Conservation (phyloP, 2,797 vertebrate species). For the Petrocephalus schoutedeni region DNA sequence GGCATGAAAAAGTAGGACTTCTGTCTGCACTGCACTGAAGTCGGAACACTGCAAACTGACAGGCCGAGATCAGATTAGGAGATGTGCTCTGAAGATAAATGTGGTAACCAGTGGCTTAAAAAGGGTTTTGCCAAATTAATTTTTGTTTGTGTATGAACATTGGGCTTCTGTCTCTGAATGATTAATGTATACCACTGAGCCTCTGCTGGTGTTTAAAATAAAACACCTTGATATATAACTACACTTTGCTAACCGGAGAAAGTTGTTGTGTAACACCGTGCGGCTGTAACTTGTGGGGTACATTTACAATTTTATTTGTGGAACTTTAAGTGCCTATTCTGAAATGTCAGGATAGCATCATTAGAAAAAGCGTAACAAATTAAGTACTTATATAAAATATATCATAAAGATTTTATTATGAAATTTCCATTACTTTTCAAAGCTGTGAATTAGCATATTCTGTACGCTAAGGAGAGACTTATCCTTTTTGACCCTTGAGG, state of each 20-base stretch:
- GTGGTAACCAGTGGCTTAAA: constrained; percentile 29
- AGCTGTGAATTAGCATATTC: not conserved
- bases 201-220: constrained; percentile 2
- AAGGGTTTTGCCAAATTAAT: constrained; percentile 47
- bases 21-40: constrained; percentile 38
- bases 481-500: not conserved
- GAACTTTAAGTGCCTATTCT: not conserved
- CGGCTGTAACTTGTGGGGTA: not conserved
- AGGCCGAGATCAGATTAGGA: constrained; percentile 58
- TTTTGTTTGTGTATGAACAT: constrained; percentile 45
- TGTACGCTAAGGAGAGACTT: not conserved
- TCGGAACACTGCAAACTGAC: constrained; percentile 52
- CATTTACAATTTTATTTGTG: not conserved
- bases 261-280: not conserved
- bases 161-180: constrained; percentile 33
- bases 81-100: constrained; percentile 48
- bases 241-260: not conserved
- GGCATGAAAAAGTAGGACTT: constrained; percentile 50
- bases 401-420: not conserved
- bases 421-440: not conserved
- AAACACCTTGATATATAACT: not conserved
- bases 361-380: not conserved
- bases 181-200: constrained; percentile 41
- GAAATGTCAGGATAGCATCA: not conserved
- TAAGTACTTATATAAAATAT: not conserved